Base-by-base conservation (phyloP, 2,113 vertebrate species). In the Syngnathus typhle region DNA sequence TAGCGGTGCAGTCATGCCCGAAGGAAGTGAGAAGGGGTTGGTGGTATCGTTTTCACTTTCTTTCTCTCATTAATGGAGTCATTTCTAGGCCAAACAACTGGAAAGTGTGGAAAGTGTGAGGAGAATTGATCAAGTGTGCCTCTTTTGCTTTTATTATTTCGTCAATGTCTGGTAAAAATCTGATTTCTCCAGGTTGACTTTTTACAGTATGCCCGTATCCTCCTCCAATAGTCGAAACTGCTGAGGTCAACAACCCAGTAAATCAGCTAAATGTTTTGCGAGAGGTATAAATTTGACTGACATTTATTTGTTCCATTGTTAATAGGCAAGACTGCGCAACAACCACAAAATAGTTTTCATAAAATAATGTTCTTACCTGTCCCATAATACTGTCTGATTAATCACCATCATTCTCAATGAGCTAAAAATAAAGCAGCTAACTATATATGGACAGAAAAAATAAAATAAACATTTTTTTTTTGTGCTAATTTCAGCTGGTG, bases 1-100 rank as follows among this genome's bases (percentile, higher is more conserved):
- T 68, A 86, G 71, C 21, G 65, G 76, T 78, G 83, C 78, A 79
- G 77, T 85, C 83, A 87, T 82, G 76, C 81, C 77, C 83, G 77
- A 71, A 84, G 65, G 75, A 80, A 81, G 77, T 73, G 75, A 79
- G 80, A 80, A 66, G 64, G 70, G 72, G 64, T 80, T 62, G 67
- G 67, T 64, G 72, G 69, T 84, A 66, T 83, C 67, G 80, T 77
- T 83, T 84, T 73, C 66, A 62, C 74, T 80, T 77, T 82, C 68
- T 77, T 77, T 83, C 72, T 72, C 41, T n/a, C 78, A 76, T 74
- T 65, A 75, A 41, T 23, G 1, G 15, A 60, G 58, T 73, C 62
- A 79, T 74, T 73, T 79, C 68, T 67, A 78, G 70, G 67, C 81
- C 77, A 84, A 81, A 70, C 72, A 74, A 9, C 70, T 39, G 60